Percentiles rank a stretch among this genome's conserved stretches.
phyloP scores from a whole-genome alignment of 2,888 invertebrate species.

The Agrotis segetum region DNA sequence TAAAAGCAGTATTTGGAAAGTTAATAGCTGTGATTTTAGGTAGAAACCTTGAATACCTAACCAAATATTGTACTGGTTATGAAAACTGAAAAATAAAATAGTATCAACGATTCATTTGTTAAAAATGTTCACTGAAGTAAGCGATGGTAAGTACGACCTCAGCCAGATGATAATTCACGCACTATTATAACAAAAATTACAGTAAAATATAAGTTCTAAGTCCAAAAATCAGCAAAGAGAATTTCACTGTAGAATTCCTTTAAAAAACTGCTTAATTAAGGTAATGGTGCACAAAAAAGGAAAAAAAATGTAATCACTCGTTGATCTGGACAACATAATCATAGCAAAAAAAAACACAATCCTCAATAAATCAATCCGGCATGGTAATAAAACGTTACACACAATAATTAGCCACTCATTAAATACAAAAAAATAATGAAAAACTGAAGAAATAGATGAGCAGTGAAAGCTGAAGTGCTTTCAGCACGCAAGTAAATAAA shows the following conservation, averaged over 20 bases:
- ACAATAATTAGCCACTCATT: slow-evolving; percentile 56
- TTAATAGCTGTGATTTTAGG: slow-evolving; percentile 15
- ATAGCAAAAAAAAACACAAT: slow-evolving; percentile 6
- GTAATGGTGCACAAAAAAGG: background rate
- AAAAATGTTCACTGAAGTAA: too few species aligned
- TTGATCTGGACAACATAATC: slow-evolving; percentile 9
- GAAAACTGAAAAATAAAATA: too few species aligned
- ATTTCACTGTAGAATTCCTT: background rate
- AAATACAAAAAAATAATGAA: slow-evolving; percentile 33
- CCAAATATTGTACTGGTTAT: background rate
- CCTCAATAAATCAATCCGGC: slow-evolving; percentile 46
- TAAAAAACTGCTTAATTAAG: background rate
- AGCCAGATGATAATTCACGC: too few species aligned
- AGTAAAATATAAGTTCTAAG: too few species aligned
- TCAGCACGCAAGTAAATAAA: slow-evolving; percentile 53
- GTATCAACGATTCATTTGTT: too few species aligned
- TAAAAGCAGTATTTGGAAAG: slow-evolving; percentile 34
- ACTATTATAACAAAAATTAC: too few species aligned
- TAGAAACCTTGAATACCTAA: slow-evolving; percentile 16
- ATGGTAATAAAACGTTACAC: slow-evolving; percentile 44
- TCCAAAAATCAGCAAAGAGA: too few species aligned
- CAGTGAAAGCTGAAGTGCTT: slow-evolving; percentile 53
- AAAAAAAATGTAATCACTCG: background rate
- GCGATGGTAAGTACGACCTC: too few species aligned
- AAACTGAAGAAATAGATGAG: slow-evolving; percentile 43